phyloP scores from a whole-genome alignment of 2,888 invertebrate genomes.

The Erpobdella octoculata region DNA sequence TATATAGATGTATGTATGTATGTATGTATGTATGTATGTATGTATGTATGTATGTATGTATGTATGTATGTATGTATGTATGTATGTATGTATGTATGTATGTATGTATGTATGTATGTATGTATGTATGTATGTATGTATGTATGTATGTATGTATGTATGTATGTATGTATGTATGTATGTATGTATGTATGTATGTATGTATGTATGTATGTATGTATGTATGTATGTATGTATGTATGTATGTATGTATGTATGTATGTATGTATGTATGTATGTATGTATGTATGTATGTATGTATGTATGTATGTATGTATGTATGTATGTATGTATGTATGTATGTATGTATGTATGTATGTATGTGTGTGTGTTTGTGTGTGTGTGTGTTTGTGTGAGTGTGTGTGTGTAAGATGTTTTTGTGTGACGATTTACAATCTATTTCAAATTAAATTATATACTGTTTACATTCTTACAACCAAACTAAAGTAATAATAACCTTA shows the following conservation, averaged over 20 bases:
- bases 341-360: not conserved
- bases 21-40: no score
- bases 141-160: not conserved
- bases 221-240: not conserved
- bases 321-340: constrained; percentile 12
- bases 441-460: no score
- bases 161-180: not conserved
- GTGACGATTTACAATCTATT: no score
- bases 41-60: no score
- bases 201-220: not conserved
- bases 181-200: not conserved
- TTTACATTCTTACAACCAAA: no score
- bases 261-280: not conserved
- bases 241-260: constrained; percentile 3
- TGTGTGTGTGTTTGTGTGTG: no score
- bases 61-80: no score
- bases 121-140: not conserved
- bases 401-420: no score
- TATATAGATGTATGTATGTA: no score
- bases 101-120: not conserved
- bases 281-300: not conserved
- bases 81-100: no score
- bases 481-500: no score
- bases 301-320: not conserved
- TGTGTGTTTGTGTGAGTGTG: no score